These are phyloP conservation scores for Panopea generosa DNA, from an alignment of 2,888 invertebrate genomes.

Conservation along the genomic window DNA sequence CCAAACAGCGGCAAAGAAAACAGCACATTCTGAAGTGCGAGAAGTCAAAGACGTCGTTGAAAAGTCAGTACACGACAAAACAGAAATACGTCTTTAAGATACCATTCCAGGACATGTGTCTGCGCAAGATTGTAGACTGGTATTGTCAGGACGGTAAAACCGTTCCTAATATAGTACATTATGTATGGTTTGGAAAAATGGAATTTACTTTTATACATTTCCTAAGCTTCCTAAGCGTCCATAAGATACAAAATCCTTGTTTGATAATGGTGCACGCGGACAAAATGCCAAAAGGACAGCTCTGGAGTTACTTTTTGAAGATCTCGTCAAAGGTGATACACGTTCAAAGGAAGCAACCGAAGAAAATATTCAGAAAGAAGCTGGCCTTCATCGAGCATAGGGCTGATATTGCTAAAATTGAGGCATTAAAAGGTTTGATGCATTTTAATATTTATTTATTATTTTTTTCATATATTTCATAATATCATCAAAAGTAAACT, in stretches of 20 bases:
- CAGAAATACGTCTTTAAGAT: slow-evolving; percentile 52
- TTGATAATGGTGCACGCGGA: slow-evolving; percentile 74
- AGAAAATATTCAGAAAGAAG: slow-evolving; percentile 63
- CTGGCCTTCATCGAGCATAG: slow-evolving; percentile 72
- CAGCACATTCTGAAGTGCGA: slow-evolving; percentile 48
- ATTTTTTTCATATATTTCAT: too few species aligned
- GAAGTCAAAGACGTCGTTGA: slow-evolving; percentile 41
- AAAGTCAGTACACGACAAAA: slow-evolving; percentile 42
- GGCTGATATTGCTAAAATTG: slow-evolving; percentile 72
- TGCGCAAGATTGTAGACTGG: slow-evolving; percentile 51
- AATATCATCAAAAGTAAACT: too few species aligned
- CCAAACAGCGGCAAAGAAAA: slow-evolving; percentile 54
- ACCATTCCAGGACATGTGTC: slow-evolving; percentile 55
- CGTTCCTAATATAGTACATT: slow-evolving; percentile 75
- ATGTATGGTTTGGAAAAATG: slow-evolving; percentile 71
- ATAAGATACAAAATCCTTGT: slow-evolving; percentile 71
- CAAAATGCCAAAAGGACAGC: slow-evolving; percentile 64
- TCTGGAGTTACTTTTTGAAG: slow-evolving; percentile 71
- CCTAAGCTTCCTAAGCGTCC: slow-evolving; percentile 73
- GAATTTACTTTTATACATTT: slow-evolving; percentile 69
- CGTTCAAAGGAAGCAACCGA: slow-evolving; percentile 64
- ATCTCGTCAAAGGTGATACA: slow-evolving; percentile 71
- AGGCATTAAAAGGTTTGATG: slow-evolving; percentile 67
- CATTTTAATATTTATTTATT: too few species aligned
- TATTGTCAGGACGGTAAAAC: slow-evolving; percentile 41